These are phyloP conservation scores for Spialia ferax DNA, from an alignment of 2,888 invertebrate genomes.

Conservation along the genomic window DNA sequence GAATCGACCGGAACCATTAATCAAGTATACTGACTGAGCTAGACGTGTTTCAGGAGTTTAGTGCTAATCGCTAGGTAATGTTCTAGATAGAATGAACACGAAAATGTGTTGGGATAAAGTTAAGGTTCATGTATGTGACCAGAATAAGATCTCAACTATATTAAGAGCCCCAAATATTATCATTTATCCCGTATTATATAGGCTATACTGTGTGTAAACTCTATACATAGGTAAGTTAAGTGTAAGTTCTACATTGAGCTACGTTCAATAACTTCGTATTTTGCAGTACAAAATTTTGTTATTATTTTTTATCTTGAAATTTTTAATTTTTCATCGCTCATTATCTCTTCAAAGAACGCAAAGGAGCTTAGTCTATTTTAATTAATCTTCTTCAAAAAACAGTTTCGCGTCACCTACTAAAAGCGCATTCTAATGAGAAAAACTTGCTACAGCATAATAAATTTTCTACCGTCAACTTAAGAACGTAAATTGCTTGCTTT, in stretches of 20 bases:
- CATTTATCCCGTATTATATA: no score
- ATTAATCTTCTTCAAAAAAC: constrained; percentile 46
- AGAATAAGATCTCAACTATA: no score
- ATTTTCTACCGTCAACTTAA: background rate
- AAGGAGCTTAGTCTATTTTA: constrained; percentile 16
- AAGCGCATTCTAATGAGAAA: constrained; percentile 37
- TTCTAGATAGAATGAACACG: constrained; percentile 2
- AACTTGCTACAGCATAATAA: constrained; percentile 9
- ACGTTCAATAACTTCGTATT: no score
- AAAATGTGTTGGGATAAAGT: no score
- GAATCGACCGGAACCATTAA: constrained; percentile 41
- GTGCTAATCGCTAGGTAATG: constrained; percentile 3
- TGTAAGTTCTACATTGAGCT: no score
- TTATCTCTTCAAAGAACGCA: constrained; percentile 25
- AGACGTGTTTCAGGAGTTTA: constrained; percentile 11
- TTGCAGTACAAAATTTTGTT: background rate
- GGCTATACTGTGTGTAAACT: no score
- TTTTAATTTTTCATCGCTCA: background rate
- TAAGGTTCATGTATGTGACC: no score
- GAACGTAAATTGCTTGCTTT: background rate
- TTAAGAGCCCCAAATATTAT: no score
- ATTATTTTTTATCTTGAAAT: no score
- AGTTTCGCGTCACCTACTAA: constrained; percentile 50
- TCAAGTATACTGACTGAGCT: constrained; percentile 47
- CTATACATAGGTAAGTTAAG: no score